These are phyloP conservation scores for Epinephelus fuscoguttatus DNA, from an alignment of 2,113 vertebrate species.

Conservation along the genomic window DNA sequence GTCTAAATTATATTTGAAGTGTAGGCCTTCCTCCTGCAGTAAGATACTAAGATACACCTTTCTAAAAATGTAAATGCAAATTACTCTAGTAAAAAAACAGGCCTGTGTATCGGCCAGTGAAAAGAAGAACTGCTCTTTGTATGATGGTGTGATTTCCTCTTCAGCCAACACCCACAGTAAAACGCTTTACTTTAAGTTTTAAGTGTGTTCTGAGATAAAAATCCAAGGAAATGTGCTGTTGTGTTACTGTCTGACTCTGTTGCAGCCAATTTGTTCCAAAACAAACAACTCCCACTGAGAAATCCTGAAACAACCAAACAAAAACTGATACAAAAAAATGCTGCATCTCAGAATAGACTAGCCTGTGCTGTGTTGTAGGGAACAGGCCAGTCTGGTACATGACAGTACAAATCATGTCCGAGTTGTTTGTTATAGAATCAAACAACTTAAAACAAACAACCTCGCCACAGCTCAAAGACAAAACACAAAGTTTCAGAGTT, in stretches of 20 bases:
- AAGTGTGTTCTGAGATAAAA: neutral
- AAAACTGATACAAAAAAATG: neutral
- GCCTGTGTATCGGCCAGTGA: neutral
- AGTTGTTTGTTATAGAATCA: neutral
- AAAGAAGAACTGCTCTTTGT: neutral
- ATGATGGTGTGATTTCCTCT: conserved; percentile 2
- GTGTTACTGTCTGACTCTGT: neutral
- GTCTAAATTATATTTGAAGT: neutral
- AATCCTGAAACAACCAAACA: neutral
- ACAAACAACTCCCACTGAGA: neutral
- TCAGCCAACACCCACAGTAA: conserved; percentile 6
- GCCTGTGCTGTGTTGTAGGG: neutral
- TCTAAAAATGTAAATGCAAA: conserved; percentile 8
- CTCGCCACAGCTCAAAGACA: too few relatives aligned
- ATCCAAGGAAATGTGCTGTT: neutral
- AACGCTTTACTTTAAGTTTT: neutral
- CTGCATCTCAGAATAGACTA: conserved; percentile 7
- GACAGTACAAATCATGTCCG: neutral
- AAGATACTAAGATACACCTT: neutral
- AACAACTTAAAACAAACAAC: neutral
- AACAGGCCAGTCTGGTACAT: neutral
- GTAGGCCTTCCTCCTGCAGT: neutral
- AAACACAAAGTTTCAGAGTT: too few relatives aligned
- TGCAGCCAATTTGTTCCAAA: conserved; percentile 12
- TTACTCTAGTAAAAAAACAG: neutral